These are phyloP conservation scores for Cossypha caffra DNA, from an alignment of 2,797 vertebrate genomes.

Conservation along the genomic window DNA sequence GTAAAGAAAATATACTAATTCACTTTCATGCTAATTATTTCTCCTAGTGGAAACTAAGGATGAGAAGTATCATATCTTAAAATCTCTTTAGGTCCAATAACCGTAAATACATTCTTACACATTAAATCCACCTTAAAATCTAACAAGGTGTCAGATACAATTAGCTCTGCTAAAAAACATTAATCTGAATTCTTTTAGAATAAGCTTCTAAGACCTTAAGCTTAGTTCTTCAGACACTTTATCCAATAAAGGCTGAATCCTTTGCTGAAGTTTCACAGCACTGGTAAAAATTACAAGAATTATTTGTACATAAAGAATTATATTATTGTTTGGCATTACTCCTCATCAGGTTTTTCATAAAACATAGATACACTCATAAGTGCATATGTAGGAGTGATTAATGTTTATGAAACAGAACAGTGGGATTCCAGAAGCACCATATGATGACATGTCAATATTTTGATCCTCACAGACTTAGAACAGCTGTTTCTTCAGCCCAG, in stretches of 20 bases:
- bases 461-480: conserved; percentile 22
- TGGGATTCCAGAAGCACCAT: neutral
- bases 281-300: neutral
- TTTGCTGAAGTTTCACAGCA: neutral
- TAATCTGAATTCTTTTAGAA: neutral
- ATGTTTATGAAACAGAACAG: neutral
- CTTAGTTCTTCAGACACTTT: neutral
- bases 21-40: neutral
- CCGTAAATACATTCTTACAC: neutral
- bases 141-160: neutral
- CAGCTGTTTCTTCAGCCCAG: conserved; percentile 45
- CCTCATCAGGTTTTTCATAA: neutral
- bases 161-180: neutral
- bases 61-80: neutral
- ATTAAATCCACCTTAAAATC: neutral
- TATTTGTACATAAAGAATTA: neutral
- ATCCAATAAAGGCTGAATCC: neutral
- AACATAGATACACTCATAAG: neutral
- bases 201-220: neutral
- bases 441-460: conserved; percentile 6
- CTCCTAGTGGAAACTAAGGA: neutral
- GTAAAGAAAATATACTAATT: neutral
- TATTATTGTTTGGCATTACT: neutral
- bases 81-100: neutral
- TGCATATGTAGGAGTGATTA: neutral